These are phyloP conservation scores for Tokudaia muenninki DNA, from an alignment of 2,797 vertebrate species.

Conservation along the genomic window DNA sequence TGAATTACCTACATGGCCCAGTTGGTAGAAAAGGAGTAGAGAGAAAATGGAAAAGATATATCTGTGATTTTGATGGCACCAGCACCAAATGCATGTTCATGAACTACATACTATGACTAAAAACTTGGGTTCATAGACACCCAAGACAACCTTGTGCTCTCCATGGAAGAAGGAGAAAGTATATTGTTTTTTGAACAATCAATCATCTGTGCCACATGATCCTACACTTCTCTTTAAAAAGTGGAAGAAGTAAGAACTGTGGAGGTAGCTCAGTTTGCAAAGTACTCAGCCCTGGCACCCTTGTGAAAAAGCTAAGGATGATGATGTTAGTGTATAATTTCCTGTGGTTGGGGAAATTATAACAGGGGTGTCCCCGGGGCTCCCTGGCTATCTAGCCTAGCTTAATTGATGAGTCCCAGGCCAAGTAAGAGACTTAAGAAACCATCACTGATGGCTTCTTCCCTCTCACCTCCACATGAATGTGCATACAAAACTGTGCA, in stretches of 20 bases:
- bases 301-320: neutral
- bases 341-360: neutral
- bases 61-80: neutral
- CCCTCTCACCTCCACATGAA: neutral
- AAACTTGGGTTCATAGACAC: neutral
- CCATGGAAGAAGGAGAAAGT: neutral
- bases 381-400: neutral
- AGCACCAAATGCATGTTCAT: neutral
- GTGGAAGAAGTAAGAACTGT: neutral
- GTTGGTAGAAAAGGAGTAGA: neutral
- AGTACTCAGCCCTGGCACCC: neutral
- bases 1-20: rapidly evolving
- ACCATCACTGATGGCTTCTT: neutral
- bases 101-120: neutral
- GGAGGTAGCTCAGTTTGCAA: neutral
- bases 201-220: neutral
- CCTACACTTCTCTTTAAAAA: neutral
- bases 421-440: neutral
- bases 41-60: neutral
- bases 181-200: neutral
- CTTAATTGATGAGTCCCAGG: neutral
- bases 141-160: rapidly evolving
- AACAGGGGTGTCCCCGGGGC: neutral
- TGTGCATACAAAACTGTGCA: neutral
- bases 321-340: neutral